Evolutionary conservation across 2,797 vertebrate species (phyloP).

Genomic region (Bryconaethiops microstoma): DNA sequence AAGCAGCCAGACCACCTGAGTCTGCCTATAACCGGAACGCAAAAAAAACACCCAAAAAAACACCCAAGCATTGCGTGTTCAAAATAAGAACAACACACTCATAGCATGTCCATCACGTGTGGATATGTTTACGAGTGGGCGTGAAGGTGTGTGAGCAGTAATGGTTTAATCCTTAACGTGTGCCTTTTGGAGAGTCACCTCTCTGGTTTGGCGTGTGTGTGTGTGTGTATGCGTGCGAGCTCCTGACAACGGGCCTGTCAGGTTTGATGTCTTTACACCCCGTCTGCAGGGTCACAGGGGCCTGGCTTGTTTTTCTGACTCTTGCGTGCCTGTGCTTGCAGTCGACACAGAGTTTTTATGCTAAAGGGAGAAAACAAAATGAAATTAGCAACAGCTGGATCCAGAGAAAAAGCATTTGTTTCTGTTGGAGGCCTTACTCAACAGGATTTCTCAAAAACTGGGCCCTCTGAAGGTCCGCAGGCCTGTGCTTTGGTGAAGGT

Average conservation of each 20-base stretch:
- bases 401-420: background rate
- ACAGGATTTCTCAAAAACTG: too few relatives aligned
- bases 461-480: too few relatives aligned
- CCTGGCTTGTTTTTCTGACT: constrained; percentile 41
- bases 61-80: constrained; percentile 21
- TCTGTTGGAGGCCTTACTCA: background rate
- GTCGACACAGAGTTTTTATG: constrained; percentile 4
- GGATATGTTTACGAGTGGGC: constrained; percentile 32
- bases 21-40: background rate
- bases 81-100: background rate
- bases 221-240: constrained; percentile 28
- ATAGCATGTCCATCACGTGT: background rate
- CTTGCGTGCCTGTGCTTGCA: constrained; percentile 47
- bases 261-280: constrained; percentile 41
- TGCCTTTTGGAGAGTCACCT: constrained; percentile 38
- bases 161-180: constrained; percentile 53
- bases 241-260: constrained; percentile 45
- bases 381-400: constrained; percentile 37
- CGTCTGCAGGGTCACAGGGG: constrained; percentile 36
- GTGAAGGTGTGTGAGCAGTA: constrained; percentile 39
- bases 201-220: constrained; percentile 39
- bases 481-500: too few relatives aligned
- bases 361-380: constrained; percentile 23
- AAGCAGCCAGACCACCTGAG: background rate
- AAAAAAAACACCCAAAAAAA: constrained; percentile 38